phyloP scores from a whole-genome alignment of 2,888 invertebrate genomes.

The Poecilobothrus nobilitatus region DNA sequence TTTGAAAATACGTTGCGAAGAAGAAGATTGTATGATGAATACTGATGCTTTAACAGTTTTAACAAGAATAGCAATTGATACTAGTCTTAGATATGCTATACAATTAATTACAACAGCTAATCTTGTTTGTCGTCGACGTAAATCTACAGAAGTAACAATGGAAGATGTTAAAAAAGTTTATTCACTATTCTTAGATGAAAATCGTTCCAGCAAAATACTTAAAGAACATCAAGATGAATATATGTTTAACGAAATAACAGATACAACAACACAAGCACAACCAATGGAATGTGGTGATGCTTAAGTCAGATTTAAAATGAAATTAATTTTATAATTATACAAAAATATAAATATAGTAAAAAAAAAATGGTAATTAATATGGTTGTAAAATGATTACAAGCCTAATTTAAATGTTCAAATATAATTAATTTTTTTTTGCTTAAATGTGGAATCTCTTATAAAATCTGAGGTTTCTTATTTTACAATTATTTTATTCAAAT shows the following conservation, averaged over 20 bases:
- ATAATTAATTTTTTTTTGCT: too few relatives aligned
- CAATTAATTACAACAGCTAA: conserved; percentile 94
- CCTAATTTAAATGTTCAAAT: too few relatives aligned
- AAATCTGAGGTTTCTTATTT: too few relatives aligned
- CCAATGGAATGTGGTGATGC: conserved; percentile 37
- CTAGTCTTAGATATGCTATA: conserved; percentile 92
- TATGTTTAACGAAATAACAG: conserved; percentile 67
- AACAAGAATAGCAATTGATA: conserved; percentile 86
- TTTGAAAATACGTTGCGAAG: conserved; percentile 88
- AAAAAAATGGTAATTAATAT: too few relatives aligned
- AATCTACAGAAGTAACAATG: conserved; percentile 71
- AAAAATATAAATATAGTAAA: too few relatives aligned
- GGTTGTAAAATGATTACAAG: too few relatives aligned
- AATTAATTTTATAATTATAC: too few relatives aligned
- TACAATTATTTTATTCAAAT: too few relatives aligned
- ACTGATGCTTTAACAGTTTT: conserved; percentile 83
- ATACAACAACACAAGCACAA: conserved; percentile 31
- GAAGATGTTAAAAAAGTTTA: conserved; percentile 95
- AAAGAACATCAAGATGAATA: conserved; percentile 94
- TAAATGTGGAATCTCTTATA: too few relatives aligned
- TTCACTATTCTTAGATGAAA: conserved; percentile 88
- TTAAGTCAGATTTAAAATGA: conserved; percentile 11
- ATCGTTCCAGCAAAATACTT: conserved; percentile 83
- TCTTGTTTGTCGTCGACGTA: conserved; percentile 84
- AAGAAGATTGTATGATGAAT: conserved; percentile 94